Evolutionary conservation across 2,797 vertebrate species (phyloP).

Genomic region (Eurystomus glaucurus): DNA sequence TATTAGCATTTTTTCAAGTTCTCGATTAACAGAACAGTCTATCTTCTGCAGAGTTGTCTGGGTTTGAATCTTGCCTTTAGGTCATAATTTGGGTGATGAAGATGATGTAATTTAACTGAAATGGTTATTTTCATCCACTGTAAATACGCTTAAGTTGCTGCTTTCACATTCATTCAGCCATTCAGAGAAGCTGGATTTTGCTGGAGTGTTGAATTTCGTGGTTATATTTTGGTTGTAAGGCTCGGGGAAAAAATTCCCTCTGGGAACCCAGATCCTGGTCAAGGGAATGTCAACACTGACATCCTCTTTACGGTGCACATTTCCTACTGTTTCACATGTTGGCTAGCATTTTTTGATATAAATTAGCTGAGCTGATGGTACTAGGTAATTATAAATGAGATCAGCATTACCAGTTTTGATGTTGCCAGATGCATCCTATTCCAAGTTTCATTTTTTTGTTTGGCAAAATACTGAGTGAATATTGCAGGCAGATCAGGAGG

Average conservation of each 20-base stretch:
- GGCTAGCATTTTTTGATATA: background rate
- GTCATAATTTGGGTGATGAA: conserved; percentile 30
- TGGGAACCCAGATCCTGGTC: background rate
- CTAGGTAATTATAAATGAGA: background rate
- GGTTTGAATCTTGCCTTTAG: conserved; percentile 18
- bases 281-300: background rate
- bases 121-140: background rate
- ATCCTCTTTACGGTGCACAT: background rate
- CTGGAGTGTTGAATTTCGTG: background rate
- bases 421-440: background rate
- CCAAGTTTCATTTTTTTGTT: background rate
- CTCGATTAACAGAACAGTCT: background rate
- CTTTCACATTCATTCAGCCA: background rate
- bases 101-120: conserved; percentile 14
- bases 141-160: background rate
- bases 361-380: background rate
- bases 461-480: background rate
- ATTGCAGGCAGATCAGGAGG: background rate
- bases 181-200: conserved; percentile 10
- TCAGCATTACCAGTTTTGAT: background rate
- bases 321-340: background rate
- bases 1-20: background rate
- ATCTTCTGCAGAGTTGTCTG: background rate
- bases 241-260: background rate
- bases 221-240: background rate